Conservation (phyloP, 2,113 vertebrate species). For the Vireo altiloquus region DNA sequence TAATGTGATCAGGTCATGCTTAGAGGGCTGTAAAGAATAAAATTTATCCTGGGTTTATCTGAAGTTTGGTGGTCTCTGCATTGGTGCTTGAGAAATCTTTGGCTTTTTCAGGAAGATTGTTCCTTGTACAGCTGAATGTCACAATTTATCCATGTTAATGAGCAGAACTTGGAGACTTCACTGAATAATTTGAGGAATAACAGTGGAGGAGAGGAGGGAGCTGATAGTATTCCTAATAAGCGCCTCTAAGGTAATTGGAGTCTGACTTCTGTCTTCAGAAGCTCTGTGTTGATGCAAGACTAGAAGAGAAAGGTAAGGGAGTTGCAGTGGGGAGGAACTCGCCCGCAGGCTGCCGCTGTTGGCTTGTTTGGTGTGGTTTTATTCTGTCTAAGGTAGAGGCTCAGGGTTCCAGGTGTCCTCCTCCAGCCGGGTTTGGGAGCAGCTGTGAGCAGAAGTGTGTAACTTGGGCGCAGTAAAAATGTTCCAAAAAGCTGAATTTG, state of each 20-base stretch:
- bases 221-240: neutral
- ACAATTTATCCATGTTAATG: neutral
- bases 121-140: neutral
- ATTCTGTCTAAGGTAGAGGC: neutral
- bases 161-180: neutral
- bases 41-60: neutral
- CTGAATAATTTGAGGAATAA: neutral
- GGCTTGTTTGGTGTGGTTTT: neutral
- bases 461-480: neutral
- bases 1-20: neutral
- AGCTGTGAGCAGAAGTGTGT: conserved; percentile 41
- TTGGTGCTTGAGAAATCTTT: neutral
- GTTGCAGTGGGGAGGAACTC: neutral
- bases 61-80: neutral
- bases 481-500: conserved; percentile 46
- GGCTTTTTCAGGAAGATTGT: neutral
- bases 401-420: conserved; percentile 47
- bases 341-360: neutral
- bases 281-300: neutral
- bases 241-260: neutral
- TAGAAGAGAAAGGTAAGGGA: neutral
- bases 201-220: neutral
- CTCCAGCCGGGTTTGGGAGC: conserved; percentile 16
- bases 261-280: neutral
- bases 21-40: neutral